These are phyloP conservation scores for Pterobdella sp. DNA, from an alignment of 2,888 invertebrate genomes.

Conservation along the genomic window DNA sequence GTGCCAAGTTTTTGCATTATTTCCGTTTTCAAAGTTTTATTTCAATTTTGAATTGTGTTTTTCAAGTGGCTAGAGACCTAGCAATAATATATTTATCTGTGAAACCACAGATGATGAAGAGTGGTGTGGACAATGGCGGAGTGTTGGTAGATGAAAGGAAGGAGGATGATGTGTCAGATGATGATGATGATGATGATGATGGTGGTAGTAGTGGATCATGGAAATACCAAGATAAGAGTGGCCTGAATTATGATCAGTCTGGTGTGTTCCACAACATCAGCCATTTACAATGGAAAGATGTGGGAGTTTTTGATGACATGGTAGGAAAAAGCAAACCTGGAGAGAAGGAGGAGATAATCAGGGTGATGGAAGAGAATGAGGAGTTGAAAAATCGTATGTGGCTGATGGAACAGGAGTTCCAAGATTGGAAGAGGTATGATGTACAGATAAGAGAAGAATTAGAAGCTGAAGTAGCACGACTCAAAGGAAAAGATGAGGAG, in stretches of 20 bases:
- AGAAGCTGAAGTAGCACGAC: background rate
- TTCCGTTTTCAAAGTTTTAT: too few relatives aligned
- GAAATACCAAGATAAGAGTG: background rate
- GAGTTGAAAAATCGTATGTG: constrained; percentile 15
- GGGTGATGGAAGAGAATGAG: constrained; percentile 20
- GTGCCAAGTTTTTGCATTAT: too few relatives aligned
- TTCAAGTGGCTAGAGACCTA: too few relatives aligned
- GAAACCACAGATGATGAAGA: too few relatives aligned
- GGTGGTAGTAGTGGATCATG: constrained; percentile 4
- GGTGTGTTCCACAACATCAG: constrained; percentile 18
- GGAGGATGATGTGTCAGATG: background rate
- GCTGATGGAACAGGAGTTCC: constrained; percentile 22
- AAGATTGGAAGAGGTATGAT: constrained; percentile 18
- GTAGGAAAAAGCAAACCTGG: background rate
- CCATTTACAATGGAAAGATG: constrained; percentile 12
- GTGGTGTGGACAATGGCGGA: background rate
- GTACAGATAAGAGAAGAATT: background rate
- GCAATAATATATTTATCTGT: too few relatives aligned
- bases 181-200: constrained; percentile 15
- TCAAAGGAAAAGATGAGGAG: too few relatives aligned
- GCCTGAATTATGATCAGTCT: background rate
- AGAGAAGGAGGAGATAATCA: background rate
- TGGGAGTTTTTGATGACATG: background rate
- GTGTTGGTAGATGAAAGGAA: background rate
- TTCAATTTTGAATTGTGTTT: too few relatives aligned